Conservation (phyloP, 1,140 invertebrate species). For the Ips typographus region DNA sequence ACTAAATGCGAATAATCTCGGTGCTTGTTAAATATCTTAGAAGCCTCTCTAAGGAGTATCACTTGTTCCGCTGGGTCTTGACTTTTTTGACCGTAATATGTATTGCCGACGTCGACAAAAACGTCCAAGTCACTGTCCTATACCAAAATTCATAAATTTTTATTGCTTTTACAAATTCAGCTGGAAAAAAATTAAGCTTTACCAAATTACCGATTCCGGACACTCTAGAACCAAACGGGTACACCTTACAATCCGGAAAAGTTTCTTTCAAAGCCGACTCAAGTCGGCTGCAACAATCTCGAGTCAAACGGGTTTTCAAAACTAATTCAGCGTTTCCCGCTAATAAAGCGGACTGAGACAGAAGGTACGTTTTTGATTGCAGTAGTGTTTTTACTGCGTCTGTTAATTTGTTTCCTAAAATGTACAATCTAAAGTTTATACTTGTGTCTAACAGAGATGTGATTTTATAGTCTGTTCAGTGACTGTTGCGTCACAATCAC, state of each 20-base stretch:
- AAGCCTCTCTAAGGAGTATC: slow-evolving; percentile 39
- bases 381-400: slow-evolving; percentile 38
- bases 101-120: slow-evolving; percentile 55
- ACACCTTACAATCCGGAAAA: slow-evolving; percentile 44
- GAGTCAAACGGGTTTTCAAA: slow-evolving; percentile 26
- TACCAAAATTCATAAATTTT: slow-evolving; percentile 22
- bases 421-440: not conserved
- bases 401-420: slow-evolving; percentile 41
- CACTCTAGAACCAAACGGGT: slow-evolving; percentile 56
- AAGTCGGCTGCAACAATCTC: slow-evolving; percentile 40
- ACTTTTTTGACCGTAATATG: slow-evolving; percentile 43
- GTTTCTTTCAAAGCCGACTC: slow-evolving; percentile 32
- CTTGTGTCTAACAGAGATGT: not conserved
- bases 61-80: slow-evolving; percentile 46
- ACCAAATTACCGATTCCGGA: slow-evolving; percentile 50
- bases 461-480: not conserved
- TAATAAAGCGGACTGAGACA: slow-evolving; percentile 25
- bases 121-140: slow-evolving; percentile 56
- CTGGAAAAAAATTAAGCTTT: not conserved
- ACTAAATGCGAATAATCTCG: slow-evolving; percentile 45
- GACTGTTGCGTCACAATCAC: too few species aligned
- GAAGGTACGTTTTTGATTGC: slow-evolving; percentile 29
- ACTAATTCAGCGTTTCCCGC: slow-evolving; percentile 36
- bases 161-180: not conserved
- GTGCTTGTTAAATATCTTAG: slow-evolving; percentile 37